These are phyloP conservation scores for Hydropsyche tenuis DNA, from an alignment of 1,140 invertebrate genomes.

Conservation along the genomic window DNA sequence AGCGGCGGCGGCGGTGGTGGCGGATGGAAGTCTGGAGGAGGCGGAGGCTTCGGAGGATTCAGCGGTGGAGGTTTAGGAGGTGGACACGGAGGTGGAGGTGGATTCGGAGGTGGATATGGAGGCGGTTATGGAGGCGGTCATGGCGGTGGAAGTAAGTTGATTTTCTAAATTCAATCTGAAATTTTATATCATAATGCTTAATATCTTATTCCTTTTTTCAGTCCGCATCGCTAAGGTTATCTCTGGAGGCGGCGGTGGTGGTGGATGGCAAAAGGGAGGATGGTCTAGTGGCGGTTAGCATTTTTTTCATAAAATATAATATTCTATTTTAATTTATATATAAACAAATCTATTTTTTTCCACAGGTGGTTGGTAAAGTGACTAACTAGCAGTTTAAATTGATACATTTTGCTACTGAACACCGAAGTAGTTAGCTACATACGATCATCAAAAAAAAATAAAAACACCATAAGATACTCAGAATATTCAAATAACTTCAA, in stretches of 20 bases:
- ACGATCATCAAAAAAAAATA: too few species aligned
- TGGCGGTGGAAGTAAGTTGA: neutral
- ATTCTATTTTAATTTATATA: too few species aligned
- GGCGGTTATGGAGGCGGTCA: neutral
- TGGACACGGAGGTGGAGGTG: neutral
- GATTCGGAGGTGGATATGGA: neutral
- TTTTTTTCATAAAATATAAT: neutral
- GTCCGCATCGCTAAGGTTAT: neutral
- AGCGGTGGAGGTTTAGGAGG: constrained; percentile 35
- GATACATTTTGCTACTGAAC: too few species aligned
- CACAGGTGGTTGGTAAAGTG: neutral
- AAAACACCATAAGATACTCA: too few species aligned
- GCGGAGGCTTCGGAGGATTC: constrained; percentile 16
- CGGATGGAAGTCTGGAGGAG: neutral
- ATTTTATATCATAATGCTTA: too few species aligned
- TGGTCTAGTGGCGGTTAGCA: neutral
- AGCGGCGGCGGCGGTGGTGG: neutral
- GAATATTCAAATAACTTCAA: too few species aligned
- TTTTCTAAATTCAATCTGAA: neutral
- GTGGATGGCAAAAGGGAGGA: neutral
- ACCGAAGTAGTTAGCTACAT: too few species aligned
- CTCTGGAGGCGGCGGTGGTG: too few species aligned
- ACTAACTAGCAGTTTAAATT: too few species aligned
- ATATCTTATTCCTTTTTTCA: too few species aligned
- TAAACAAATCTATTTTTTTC: too few species aligned